Evolutionary conservation across 1,140 invertebrate species (phyloP).

Genomic region (Fopius arisanus): DNA sequence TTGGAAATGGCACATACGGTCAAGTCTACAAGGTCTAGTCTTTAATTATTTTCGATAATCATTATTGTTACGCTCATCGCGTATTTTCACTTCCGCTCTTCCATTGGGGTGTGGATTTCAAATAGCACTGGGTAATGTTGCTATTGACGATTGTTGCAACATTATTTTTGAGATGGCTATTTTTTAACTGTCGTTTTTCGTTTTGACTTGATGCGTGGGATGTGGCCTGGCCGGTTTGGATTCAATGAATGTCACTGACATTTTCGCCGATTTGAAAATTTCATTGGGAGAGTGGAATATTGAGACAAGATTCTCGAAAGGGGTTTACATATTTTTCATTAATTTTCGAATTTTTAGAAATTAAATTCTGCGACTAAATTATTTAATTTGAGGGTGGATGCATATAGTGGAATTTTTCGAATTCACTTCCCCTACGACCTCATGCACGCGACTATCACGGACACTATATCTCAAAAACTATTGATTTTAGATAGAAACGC

Average conservation of each 20-base stretch:
- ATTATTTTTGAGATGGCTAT: not conserved
- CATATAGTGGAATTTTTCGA: too few species aligned
- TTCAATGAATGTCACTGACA: not conserved
- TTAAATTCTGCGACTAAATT: too few species aligned
- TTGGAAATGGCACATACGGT: slow-evolving; percentile 99
- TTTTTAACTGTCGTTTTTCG: not conserved
- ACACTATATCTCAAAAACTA: too few species aligned
- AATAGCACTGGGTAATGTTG: slow-evolving; percentile 8
- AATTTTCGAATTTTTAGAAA: too few species aligned
- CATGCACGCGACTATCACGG: too few species aligned
- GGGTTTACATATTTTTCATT: too few species aligned
- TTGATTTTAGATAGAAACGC: too few species aligned
- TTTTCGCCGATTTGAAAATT: not conserved
- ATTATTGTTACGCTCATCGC: slow-evolving; percentile 3
- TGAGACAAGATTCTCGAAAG: too few species aligned
- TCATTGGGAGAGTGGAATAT: too few species aligned
- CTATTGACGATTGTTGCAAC: not conserved
- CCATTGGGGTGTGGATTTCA: slow-evolving; percentile 18
- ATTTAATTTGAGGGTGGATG: too few species aligned
- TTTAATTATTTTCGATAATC: slow-evolving; percentile 8
- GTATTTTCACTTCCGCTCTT: slow-evolving; percentile 19
- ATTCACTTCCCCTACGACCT: too few species aligned
- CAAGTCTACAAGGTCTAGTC: slow-evolving; percentile 97
- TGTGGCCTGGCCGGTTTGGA: not conserved
- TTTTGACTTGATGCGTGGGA: not conserved